Percentiles rank a stretch among this genome's conserved stretches.
Evolutionary conservation across 1,140 invertebrate species (phyloP).

Genomic region (Cataglyphis hispanica): DNA sequence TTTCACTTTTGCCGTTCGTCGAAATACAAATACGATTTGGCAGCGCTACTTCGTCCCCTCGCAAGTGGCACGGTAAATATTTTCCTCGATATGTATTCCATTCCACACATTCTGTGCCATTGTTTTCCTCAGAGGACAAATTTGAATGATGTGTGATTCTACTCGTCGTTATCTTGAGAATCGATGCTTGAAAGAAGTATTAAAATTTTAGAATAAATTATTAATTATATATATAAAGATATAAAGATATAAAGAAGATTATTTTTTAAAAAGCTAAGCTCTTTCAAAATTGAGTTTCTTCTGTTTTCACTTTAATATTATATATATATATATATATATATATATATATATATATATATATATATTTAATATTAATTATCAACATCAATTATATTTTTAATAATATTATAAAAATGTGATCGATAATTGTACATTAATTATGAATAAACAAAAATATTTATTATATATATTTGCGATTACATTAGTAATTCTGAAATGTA

Average conservation of each 20-base stretch:
- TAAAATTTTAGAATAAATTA: conserved; percentile 10
- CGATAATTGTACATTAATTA: not conserved
- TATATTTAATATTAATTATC: not conserved
- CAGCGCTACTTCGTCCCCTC: conserved; percentile 61
- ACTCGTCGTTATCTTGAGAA: not conserved
- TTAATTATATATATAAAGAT: not conserved
- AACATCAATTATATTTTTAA: not conserved
- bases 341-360: not conserved
- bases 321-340: not conserved
- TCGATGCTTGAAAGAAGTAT: not conserved
- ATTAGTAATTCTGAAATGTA: not conserved
- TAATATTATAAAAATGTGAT: too few species aligned
- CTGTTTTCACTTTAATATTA: not conserved
- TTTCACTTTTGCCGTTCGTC: conserved; percentile 33
- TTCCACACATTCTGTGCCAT: conserved; percentile 2
- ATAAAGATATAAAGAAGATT: not conserved
- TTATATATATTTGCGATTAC: not conserved
- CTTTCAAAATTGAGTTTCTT: not conserved
- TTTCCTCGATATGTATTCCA: conserved; percentile 47
- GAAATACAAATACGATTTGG: conserved; percentile 62
- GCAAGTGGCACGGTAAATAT: conserved; percentile 67
- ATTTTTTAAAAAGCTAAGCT: not conserved
- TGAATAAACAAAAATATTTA: not conserved
- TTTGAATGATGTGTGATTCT: not conserved
- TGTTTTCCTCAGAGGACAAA: not conserved